A percentile compares a stretch with the other conserved stretches of the same genome.
phyloP scores from a whole-genome alignment of 1,140 invertebrate species.

The Spodoptera litura region DNA sequence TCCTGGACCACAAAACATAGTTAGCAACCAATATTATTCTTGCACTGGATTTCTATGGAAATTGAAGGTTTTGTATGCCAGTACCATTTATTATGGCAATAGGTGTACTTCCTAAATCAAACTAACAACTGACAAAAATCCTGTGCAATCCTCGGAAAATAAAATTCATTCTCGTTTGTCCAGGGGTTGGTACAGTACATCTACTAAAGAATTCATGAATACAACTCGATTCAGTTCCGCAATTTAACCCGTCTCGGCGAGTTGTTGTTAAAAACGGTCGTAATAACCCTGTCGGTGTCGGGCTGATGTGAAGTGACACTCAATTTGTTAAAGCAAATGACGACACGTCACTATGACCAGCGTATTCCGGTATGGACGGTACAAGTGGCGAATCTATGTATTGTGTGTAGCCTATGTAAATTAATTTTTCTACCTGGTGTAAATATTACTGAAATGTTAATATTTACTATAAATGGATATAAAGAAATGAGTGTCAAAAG shows the following conservation, averaged over 20 bases:
- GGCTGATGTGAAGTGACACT: conserved; percentile 66
- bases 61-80: too few species aligned
- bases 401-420: not conserved
- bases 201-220: conserved; percentile 12
- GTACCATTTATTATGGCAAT: too few species aligned
- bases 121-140: too few species aligned
- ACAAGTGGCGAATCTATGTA: not conserved
- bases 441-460: too few species aligned
- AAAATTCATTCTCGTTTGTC: too few species aligned
- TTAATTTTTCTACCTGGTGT: not conserved
- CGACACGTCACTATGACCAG: conserved; percentile 36
- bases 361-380: not conserved
- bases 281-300: conserved; percentile 57
- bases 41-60: too few species aligned
- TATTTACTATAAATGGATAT: too few species aligned
- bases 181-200: not conserved
- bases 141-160: too few species aligned
- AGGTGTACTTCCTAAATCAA: too few species aligned
- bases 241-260: conserved; percentile 51
- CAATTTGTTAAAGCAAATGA: conserved; percentile 67
- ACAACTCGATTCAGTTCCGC: conserved; percentile 11
- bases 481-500: too few species aligned
- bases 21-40: too few species aligned
- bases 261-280: conserved; percentile 62
- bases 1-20: too few species aligned